These are phyloP conservation scores for Malurus alboscapulatus DNA, from an alignment of 2,113 vertebrate genomes.

Conservation along the genomic window DNA sequence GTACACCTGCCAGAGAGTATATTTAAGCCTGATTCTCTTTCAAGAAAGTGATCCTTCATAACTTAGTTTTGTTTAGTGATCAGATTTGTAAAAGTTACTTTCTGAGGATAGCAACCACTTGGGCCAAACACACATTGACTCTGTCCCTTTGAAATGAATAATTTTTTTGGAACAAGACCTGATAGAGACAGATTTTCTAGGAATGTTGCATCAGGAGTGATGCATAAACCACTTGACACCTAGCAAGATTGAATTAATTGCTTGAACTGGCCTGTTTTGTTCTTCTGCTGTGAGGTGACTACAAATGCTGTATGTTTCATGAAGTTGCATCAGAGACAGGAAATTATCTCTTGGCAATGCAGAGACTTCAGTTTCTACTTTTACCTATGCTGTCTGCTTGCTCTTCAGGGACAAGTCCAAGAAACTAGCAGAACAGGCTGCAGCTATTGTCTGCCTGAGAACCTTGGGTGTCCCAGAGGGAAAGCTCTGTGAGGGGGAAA, in stretches of 20 bases:
- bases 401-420: slow-evolving; percentile 94
- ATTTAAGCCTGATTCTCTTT: neutral
- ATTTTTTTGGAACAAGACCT: neutral
- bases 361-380: neutral
- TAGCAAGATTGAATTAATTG: neutral
- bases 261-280: neutral
- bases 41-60: neutral
- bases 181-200: neutral
- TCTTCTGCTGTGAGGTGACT: neutral
- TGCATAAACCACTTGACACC: neutral
- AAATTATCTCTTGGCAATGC: neutral
- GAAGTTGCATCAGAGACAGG: neutral
- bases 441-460: slow-evolving; percentile 90
- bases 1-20: neutral
- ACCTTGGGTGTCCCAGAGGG: slow-evolving; percentile 86
- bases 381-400: slow-evolving; percentile 34
- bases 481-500: slow-evolving; percentile 76
- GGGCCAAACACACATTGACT: neutral
- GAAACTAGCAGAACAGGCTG: slow-evolving; percentile 92
- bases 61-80: neutral
- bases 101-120: neutral
- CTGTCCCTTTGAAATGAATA: neutral
- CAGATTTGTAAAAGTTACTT: neutral
- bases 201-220: neutral
- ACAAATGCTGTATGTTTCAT: neutral